A percentile compares a stretch with the other conserved stretches of the same genome.
phyloP scores from a whole-genome alignment of 2,797 vertebrate species.

The Falco novaeseelandiae region DNA sequence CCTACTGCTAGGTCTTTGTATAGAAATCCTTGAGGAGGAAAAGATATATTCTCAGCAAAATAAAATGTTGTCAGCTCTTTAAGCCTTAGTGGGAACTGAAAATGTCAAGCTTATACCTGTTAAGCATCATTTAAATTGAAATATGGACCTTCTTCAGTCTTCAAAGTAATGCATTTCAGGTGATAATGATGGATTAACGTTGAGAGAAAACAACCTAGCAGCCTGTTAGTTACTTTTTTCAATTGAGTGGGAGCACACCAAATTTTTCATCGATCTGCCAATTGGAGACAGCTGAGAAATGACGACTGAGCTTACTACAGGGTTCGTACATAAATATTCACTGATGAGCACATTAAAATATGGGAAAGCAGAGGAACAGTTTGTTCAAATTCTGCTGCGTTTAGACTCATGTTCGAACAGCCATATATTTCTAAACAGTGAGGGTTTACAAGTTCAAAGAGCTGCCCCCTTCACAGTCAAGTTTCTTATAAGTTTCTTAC shows the following conservation, averaged over 20 bases:
- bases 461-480: constrained; percentile 51
- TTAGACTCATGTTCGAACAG: neutral
- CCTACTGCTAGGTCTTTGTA: neutral
- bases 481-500: constrained; percentile 62
- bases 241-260: constrained; percentile 64
- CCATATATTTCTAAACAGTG: constrained; percentile 40
- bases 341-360: constrained; percentile 57
- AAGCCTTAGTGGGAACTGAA: constrained; percentile 63
- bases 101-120: constrained; percentile 72
- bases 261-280: constrained; percentile 73
- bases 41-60: constrained; percentile 44
- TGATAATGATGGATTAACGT: constrained; percentile 77
- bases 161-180: constrained; percentile 72
- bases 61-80: constrained; percentile 66
- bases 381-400: neutral
- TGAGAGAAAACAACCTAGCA: constrained; percentile 68
- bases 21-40: constrained; percentile 6
- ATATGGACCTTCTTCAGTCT: constrained; percentile 68
- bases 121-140: constrained; percentile 75
- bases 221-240: constrained; percentile 71
- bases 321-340: constrained; percentile 50
- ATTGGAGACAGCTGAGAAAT: constrained; percentile 74
- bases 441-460: constrained; percentile 65
- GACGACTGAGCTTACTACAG: constrained; percentile 37
- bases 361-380: constrained; percentile 25